phyloP scores from a whole-genome alignment of 2,888 invertebrate species.

The Limnephilus lunatus region DNA sequence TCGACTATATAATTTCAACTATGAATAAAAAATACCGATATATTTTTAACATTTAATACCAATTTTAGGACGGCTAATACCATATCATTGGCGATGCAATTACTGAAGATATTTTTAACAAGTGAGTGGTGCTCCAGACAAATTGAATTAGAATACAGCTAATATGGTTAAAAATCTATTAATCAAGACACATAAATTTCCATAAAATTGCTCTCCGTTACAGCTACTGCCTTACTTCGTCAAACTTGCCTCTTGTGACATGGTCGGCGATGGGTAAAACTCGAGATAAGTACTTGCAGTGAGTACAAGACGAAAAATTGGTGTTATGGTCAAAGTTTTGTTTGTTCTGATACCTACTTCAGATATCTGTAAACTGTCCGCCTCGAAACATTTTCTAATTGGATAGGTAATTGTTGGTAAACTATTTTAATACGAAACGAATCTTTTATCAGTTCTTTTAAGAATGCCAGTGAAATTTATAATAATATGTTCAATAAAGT shows the following conservation, averaged over 20 bases:
- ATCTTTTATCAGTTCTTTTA: not conserved
- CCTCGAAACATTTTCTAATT: not conserved
- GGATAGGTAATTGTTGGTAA: not conserved
- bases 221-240: not conserved
- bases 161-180: not conserved
- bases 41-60: not conserved
- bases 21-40: too few species aligned
- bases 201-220: not conserved
- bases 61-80: not conserved
- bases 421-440: not conserved
- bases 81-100: not conserved
- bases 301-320: not conserved
- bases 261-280: not conserved
- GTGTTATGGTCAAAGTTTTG: constrained; percentile 22
- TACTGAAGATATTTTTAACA: not conserved
- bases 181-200: not conserved
- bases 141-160: not conserved
- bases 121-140: not conserved
- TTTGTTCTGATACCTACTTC: not conserved
- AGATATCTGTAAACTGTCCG: not conserved
- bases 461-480: not conserved
- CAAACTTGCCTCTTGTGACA: not conserved
- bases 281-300: not conserved
- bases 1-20: not conserved
- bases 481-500: not conserved